These are phyloP conservation scores for Microtus montanus DNA, from an alignment of 2,113 vertebrate genomes.

Conservation along the genomic window DNA sequence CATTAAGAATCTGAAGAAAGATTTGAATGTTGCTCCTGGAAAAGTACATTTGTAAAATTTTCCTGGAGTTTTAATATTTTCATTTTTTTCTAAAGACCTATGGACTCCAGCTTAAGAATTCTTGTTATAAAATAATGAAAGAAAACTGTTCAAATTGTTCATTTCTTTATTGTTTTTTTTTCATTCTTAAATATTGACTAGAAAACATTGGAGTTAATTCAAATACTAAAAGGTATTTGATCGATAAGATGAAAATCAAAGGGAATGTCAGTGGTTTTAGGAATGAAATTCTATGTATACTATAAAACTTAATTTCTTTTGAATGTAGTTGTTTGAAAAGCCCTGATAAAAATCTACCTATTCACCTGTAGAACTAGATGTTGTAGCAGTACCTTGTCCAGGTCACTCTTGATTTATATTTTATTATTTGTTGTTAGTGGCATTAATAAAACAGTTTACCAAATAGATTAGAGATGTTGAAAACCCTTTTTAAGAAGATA, in stretches of 20 bases:
- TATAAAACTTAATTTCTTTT: background rate
- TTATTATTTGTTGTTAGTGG: conserved; percentile 41
- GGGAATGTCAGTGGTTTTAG: background rate
- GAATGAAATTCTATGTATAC: background rate
- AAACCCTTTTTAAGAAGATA: conserved; percentile 1
- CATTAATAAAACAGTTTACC: conserved; percentile 40
- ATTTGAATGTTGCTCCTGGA: background rate
- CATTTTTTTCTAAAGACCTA: background rate
- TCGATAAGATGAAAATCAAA: background rate
- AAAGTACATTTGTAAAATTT: conserved; percentile 20
- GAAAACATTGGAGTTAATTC: background rate
- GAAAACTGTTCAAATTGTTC: background rate
- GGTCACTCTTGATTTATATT: conserved; percentile 16
- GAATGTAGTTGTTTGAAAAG: conserved; percentile 12
- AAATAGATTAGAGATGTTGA: conserved; percentile 31
- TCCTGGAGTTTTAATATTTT: conserved; percentile 31
- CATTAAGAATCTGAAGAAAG: conserved; percentile 37
- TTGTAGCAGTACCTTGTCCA: conserved; percentile 3
- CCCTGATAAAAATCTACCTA: background rate
- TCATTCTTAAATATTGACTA: conserved; percentile 1
- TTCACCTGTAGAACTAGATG: conserved; percentile 4
- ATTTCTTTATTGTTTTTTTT: background rate
- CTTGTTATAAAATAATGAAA: background rate
- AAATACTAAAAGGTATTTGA: background rate
- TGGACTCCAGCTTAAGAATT: background rate